These are phyloP conservation scores for Pseudoatta argentina DNA, from an alignment of 1,140 invertebrate species.

Conservation along the genomic window DNA sequence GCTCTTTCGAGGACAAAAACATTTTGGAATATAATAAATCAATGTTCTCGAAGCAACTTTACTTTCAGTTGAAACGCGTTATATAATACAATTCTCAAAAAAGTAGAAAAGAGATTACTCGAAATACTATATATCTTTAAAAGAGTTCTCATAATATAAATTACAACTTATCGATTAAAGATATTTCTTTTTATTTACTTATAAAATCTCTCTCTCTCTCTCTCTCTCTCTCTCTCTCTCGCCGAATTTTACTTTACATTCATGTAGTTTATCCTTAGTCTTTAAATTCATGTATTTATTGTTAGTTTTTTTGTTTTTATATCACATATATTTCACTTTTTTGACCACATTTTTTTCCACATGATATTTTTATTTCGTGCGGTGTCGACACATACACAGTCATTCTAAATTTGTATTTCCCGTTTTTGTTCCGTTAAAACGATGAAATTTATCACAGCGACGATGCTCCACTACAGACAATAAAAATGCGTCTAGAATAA, in stretches of 20 bases:
- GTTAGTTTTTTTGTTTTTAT: conserved; percentile 8
- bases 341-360: background rate
- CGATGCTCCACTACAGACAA: background rate
- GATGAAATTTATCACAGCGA: conserved; percentile 28
- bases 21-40: conserved; percentile 28
- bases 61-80: background rate
- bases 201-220: too few species aligned
- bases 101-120: background rate
- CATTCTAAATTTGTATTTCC: conserved; percentile 40
- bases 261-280: background rate
- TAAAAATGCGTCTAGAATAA: conserved; percentile 5
- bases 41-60: conserved; percentile 3
- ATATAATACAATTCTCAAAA: background rate
- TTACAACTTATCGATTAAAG: background rate
- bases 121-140: background rate
- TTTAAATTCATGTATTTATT: conserved; percentile 14
- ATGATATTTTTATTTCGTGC: conserved; percentile 11
- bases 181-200: conserved; percentile 14
- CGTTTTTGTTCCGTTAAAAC: conserved; percentile 10
- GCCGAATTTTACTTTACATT: background rate
- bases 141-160: background rate
- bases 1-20: conserved; percentile 9
- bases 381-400: background rate
- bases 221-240: background rate
- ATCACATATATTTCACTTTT: conserved; percentile 30